These are phyloP conservation scores for Dryococelus australis DNA, from an alignment of 2,888 invertebrate genomes.

Conservation along the genomic window DNA sequence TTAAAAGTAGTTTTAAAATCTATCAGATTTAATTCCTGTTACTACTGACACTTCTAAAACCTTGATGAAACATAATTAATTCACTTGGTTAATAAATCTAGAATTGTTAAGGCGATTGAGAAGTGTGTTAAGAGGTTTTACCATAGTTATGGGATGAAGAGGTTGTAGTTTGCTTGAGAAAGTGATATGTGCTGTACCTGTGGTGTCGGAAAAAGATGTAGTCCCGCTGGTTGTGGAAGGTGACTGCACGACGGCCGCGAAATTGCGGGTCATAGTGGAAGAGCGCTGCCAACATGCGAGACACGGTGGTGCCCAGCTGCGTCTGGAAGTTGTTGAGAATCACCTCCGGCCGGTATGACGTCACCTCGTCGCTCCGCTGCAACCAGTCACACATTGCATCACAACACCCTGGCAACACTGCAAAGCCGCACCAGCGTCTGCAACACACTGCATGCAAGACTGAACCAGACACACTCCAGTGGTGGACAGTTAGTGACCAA, in stretches of 20 bases:
- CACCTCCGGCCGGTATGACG: constrained; percentile 91
- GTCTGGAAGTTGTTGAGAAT: constrained; percentile 96
- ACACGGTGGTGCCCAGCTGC: constrained; percentile 87
- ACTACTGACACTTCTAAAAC: too few species aligned
- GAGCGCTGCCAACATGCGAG: constrained; percentile 90
- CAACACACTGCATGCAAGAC: background rate
- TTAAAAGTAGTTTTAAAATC: too few species aligned
- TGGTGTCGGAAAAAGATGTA: constrained; percentile 99
- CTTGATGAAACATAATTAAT: too few species aligned
- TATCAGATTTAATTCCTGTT: too few species aligned
- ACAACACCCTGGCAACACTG: background rate
- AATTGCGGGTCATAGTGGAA: constrained; percentile 98
- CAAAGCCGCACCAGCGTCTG: background rate
- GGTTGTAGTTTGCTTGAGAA: too few species aligned
- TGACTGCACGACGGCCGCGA: constrained; percentile 89
- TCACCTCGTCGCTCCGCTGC: constrained; percentile 71
- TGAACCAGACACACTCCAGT: too few species aligned
- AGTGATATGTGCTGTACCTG: constrained; percentile 63
- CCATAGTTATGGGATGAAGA: too few species aligned
- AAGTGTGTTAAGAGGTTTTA: too few species aligned
- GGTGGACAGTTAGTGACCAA: too few species aligned
- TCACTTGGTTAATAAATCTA: too few species aligned
- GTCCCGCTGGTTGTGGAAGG: constrained; percentile 99
- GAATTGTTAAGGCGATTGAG: too few species aligned
- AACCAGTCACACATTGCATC: background rate